Evolutionary conservation across 2,888 invertebrate species (phyloP), one percentile per base, ranked within the genome.

Genomic region (Ectropis crepuscularia): DNA sequence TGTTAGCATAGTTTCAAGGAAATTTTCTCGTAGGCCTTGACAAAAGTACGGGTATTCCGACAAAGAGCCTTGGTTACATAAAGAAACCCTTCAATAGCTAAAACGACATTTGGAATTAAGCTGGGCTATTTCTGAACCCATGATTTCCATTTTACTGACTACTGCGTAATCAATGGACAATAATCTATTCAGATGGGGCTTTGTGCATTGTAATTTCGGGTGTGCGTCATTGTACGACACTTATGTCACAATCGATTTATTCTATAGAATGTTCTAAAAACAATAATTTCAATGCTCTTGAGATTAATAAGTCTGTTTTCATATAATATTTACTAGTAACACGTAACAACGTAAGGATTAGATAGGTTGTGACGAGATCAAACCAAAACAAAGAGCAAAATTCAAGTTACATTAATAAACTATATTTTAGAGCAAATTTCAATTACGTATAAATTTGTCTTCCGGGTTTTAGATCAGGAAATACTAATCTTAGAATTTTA

Each of bases 1-100:
- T 69, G 69, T 69, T 70, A 68, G 67, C 55, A 67, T 71, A 81
- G 75, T 85, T 84, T 81, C 78, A 81, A 82, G 83, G 83, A 85
- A 81, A 71, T 81, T 81, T 73, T 59, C 53, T 49, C 49, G 61
- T 57, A 73, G 74, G 71, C 80, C 80, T 83, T 85, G 81, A 74
- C 66, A 77, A 75, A 79, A 76, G 66, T 76, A 78, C 48, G 37
- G 75, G 72, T 74, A 68, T 55, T 38, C 47, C 71, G 77, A 74
- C 74, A 80, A 77, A 73, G 69, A 71, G 60, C 63, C 67, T 57
- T 71, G 60, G 71, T 84, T 80, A 84, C 72, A 76, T 79, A 78
- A 76, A 76, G 83, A 85, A 83, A 74, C 80, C 83, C 2, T 70
- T 80, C 61, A 72, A 67, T 63, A 64, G 67, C 59, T 55, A 39